Evolutionary conservation across 2,888 invertebrate genomes (phyloP).

Genomic region (Meandrusa payeni): DNA sequence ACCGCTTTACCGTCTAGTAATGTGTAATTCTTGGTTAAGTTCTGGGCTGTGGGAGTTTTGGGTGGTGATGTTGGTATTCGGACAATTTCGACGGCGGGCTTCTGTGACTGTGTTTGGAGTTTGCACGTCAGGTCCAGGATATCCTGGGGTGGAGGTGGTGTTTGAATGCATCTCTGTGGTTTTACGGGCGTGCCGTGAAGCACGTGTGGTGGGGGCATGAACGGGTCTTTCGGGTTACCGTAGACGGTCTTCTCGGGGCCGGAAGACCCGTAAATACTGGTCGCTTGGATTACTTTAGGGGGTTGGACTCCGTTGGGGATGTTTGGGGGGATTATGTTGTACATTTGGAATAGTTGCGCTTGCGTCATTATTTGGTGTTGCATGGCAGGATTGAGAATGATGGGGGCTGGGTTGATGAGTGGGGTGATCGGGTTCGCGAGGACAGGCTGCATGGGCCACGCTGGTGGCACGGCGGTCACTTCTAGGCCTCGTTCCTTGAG

Average conservation of each 20-base stretch:
- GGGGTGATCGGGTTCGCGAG: slow-evolving; percentile 30
- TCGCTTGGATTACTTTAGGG: slow-evolving; percentile 81
- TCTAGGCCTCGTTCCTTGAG: slow-evolving; percentile 88
- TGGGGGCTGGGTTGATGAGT: slow-evolving; percentile 37
- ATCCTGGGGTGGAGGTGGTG: slow-evolving; percentile 66
- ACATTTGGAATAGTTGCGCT: slow-evolving; percentile 68
- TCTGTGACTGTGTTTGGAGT: slow-evolving; percentile 42
- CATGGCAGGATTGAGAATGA: slow-evolving; percentile 59
- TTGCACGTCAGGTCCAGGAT: slow-evolving; percentile 84
- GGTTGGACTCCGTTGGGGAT: slow-evolving; percentile 54
- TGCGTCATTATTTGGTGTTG: slow-evolving; percentile 75
- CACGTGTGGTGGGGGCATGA: slow-evolving; percentile 77
- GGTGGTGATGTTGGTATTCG: slow-evolving; percentile 62
- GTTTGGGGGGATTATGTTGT: slow-evolving; percentile 54
- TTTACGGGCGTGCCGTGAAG: slow-evolving; percentile 66
- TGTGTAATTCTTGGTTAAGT: slow-evolving; percentile 69
- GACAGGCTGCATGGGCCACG: slow-evolving; percentile 41
- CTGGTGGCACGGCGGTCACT: slow-evolving; percentile 84
- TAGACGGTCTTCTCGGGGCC: slow-evolving; percentile 83
- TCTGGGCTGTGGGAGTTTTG: slow-evolving; percentile 59
- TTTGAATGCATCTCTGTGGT: slow-evolving; percentile 41
- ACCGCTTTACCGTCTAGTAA: slow-evolving; percentile 62
- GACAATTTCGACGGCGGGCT: slow-evolving; percentile 81
- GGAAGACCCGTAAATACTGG: slow-evolving; percentile 82
- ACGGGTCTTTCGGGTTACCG: slow-evolving; percentile 86